Evolutionary conservation across 1,140 invertebrate genomes (phyloP).

Genomic region (Aphidius ervi): DNA sequence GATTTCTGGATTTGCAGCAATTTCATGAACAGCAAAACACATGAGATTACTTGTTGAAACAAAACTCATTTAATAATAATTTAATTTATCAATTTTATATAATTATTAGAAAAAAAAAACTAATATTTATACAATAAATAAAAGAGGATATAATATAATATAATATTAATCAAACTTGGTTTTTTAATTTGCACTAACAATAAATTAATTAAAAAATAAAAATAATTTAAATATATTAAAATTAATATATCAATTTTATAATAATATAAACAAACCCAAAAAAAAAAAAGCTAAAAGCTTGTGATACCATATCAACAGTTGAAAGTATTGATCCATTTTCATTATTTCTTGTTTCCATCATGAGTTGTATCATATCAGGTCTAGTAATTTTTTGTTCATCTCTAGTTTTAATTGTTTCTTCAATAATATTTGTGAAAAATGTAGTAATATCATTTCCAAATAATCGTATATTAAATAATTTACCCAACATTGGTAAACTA

Average conservation of each 20-base stretch:
- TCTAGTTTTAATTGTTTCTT: conserved; percentile 1
- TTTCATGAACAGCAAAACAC: conserved; percentile 40
- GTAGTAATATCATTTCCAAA: neutral
- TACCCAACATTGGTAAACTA: neutral
- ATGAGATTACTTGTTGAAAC: conserved; percentile 49
- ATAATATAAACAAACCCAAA: neutral
- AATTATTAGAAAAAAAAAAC: too few relatives aligned
- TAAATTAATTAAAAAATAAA: too few relatives aligned
- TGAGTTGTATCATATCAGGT: conserved; percentile 1
- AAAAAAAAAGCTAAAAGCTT: neutral
- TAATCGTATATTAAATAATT: neutral
- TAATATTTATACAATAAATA: too few relatives aligned
- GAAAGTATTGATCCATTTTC: conserved; percentile 17
- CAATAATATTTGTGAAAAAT: neutral
- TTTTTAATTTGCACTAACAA: too few relatives aligned
- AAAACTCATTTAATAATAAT: too few relatives aligned
- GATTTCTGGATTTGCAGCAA: conserved; percentile 56
- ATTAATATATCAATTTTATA: too few relatives aligned
- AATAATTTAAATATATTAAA: too few relatives aligned
- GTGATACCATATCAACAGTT: neutral
- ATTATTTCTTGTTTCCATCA: neutral
- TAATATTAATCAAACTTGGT: too few relatives aligned
- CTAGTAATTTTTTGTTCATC: neutral
- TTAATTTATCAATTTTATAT: too few relatives aligned
- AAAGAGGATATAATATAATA: too few relatives aligned